A percentile compares a stretch with the other conserved stretches of the same genome.
Evolutionary conservation across 2,113 vertebrate species (phyloP).

Genomic region (Leuciscus idus): DNA sequence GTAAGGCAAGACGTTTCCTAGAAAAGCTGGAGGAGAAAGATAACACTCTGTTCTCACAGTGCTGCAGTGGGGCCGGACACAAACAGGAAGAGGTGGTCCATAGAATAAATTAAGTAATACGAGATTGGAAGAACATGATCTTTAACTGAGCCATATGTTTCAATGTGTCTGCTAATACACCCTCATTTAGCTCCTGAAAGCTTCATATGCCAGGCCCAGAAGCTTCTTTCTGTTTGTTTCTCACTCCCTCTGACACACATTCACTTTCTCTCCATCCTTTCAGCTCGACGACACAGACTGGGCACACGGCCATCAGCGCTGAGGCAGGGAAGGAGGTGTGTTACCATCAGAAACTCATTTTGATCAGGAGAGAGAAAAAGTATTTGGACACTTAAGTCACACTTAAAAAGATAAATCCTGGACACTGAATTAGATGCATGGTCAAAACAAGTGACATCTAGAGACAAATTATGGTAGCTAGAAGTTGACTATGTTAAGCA

Average conservation of each 20-base stretch:
- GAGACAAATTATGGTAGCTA: neutral
- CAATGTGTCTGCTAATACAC: neutral
- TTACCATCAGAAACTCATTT: neutral
- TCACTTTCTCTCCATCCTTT: conserved; percentile 25
- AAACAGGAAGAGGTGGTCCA: neutral
- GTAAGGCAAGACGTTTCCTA: neutral
- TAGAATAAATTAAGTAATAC: neutral
- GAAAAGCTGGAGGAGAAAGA: conserved; percentile 1
- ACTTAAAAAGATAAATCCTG: neutral
- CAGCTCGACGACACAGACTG: conserved; percentile 27
- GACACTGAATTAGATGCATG: neutral
- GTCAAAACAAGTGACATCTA: neutral
- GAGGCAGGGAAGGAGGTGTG: conserved; percentile 8
- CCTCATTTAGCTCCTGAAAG: neutral
- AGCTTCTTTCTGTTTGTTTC: conserved; percentile 1
- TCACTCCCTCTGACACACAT: conserved; percentile 38
- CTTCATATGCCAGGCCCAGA: neutral
- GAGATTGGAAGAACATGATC: neutral
- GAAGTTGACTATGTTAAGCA: neutral
- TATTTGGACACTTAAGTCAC: neutral
- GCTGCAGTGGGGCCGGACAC: neutral
- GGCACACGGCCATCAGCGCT: conserved; percentile 14
- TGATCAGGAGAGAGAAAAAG: neutral
- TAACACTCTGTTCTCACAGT: neutral
- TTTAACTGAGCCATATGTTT: neutral